A percentile compares a stretch with the other conserved stretches of the same genome.
phyloP scores from a whole-genome alignment of 2,888 invertebrate genomes.

The Diabrotica balteata region DNA sequence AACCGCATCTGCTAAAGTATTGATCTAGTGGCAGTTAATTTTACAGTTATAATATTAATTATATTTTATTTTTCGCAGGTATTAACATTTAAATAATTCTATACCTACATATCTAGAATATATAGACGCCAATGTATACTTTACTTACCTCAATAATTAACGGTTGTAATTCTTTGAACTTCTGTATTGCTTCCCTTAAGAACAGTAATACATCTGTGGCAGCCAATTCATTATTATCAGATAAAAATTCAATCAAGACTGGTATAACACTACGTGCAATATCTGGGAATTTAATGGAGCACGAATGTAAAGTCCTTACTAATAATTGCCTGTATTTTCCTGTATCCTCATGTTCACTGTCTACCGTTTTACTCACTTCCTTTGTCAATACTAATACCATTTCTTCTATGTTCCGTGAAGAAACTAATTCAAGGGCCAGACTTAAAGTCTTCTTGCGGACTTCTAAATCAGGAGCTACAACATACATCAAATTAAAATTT shows the following conservation, averaged over 20 bases:
- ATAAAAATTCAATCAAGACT: conserved; percentile 91
- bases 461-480: conserved; percentile 81
- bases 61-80: too few species aligned
- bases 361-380: conserved; percentile 88
- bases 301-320: conserved; percentile 92
- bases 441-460: conserved; percentile 62
- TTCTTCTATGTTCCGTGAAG: conserved; percentile 92
- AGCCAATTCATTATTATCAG: conserved; percentile 87
- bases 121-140: too few species aligned
- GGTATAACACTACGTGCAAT: conserved; percentile 94
- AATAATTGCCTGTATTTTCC: conserved; percentile 94
- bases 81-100: too few species aligned
- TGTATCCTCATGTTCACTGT: conserved; percentile 89
- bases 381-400: conserved; percentile 92
- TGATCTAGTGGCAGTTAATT: too few species aligned
- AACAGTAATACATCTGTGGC: conserved; percentile 95
- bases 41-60: too few species aligned
- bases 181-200: conserved; percentile 94
- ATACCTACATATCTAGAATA: too few species aligned
- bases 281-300: conserved; percentile 95
- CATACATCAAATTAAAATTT: neutral
- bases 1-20: too few species aligned
- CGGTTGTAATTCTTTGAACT: conserved; percentile 81
- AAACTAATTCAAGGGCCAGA: conserved; percentile 86
- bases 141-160: conserved; percentile 77